Evolutionary conservation across 2,888 invertebrate species (phyloP).

Genomic region (Cataglyphis altisquamis): DNA sequence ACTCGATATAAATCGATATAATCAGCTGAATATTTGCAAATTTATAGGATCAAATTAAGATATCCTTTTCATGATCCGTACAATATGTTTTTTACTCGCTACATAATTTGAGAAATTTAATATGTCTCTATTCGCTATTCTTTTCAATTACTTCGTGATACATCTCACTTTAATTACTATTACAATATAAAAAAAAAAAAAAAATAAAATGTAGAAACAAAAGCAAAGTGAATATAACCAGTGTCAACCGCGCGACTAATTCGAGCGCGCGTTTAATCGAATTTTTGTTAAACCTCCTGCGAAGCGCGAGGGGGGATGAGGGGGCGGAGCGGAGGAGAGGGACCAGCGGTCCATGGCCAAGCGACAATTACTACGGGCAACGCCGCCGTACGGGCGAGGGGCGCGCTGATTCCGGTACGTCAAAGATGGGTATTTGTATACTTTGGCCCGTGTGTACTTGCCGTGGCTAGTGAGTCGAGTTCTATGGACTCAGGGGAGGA

Average conservation of each 20-base stretch:
- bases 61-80: too few relatives aligned
- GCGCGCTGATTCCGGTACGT: slow-evolving; percentile 72
- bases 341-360: slow-evolving; percentile 19
- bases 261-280: slow-evolving; percentile 63
- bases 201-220: not conserved
- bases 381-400: slow-evolving; percentile 55
- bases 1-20: not conserved
- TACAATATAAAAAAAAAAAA: not conserved
- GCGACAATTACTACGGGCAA: slow-evolving; percentile 67
- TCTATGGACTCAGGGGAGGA: slow-evolving; percentile 69
- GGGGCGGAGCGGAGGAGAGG: not conserved
- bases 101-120: not conserved
- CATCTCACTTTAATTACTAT: not conserved
- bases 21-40: not conserved
- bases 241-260: slow-evolving; percentile 38
- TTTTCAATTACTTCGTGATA: not conserved
- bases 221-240: not conserved
- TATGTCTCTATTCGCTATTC: not conserved
- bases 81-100: not conserved
- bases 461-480: slow-evolving; percentile 68
- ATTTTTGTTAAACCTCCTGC: slow-evolving; percentile 63
- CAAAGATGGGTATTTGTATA: slow-evolving; percentile 81
- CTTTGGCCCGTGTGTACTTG: slow-evolving; percentile 78
- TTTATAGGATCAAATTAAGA: not conserved
- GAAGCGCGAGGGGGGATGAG: not conserved